Base-by-base conservation (phyloP, 35 echinoderm and acorn worm genomes). In the Hemicentrotus pulcherrimus region DNA sequence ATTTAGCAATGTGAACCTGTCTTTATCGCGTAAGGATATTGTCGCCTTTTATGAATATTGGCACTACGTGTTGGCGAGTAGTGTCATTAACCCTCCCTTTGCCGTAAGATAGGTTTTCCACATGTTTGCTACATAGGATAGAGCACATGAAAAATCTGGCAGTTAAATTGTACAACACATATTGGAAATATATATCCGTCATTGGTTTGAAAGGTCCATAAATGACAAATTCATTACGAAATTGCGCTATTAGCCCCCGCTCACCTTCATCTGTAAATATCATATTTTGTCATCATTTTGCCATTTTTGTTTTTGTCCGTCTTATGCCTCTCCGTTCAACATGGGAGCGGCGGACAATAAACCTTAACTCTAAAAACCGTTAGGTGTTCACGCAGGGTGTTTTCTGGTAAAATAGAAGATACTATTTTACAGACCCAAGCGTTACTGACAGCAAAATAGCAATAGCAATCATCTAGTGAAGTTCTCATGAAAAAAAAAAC, bases 21-120 rank as follows among this genome's bases (percentile, higher is more conserved):
- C 65, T 22, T 78, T 22, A 78, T 78, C 65, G 19, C 65, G 28
- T 78, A 78, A 78, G 6, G 65, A 78, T 78, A 78, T 78, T 78
- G 65, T n/a, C 65, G 65, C 65, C 65, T 78, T 78, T 78, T 78
- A 78, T 78, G 65, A 78, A 78, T 78, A 78, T 78, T 78, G 65
- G 24, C 65, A 78, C 65, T 78, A 78, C 65, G 65, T 78, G 65
- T 78, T 78, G 65, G 65, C 19, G 65, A 28, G 65, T 18, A 28
- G 7, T 22, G 65, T n/a, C 28, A 78, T 78, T 78, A 78, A 78
- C 65, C 65, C 65, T 78, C 9, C 8, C 4, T 28, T 8, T 0
- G 65, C 28, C 7, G 8, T n/a, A n/a, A n/a, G n/a, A 78, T 16
- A 5, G 65, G 22, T 22, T 78, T 78, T 7, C 22, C 65, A 18